These are phyloP conservation scores for Nemurella pictetii DNA, from an alignment of 2,888 invertebrate genomes.

Conservation along the genomic window DNA sequence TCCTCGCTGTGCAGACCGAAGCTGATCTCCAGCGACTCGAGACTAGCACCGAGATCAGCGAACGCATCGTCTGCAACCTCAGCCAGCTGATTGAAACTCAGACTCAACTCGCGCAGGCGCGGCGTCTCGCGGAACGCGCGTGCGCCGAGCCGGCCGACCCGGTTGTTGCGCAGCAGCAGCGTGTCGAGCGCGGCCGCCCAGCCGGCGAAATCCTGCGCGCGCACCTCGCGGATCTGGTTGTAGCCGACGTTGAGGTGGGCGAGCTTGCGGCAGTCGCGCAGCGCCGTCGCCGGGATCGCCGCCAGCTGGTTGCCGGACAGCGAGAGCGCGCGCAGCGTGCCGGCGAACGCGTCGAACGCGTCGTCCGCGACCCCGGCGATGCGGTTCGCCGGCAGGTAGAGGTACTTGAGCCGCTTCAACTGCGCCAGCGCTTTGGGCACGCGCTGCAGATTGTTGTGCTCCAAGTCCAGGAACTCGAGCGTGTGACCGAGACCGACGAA, in stretches of 20 bases:
- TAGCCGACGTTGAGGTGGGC: slow-evolving; percentile 89
- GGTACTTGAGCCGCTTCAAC: slow-evolving; percentile 71
- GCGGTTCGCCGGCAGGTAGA: slow-evolving; percentile 81
- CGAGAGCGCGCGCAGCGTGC: slow-evolving; percentile 74
- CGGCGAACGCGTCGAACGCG: slow-evolving; percentile 61
- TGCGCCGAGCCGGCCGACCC: slow-evolving; percentile 69
- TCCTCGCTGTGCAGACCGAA: slow-evolving; percentile 81
- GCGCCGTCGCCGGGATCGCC: slow-evolving; percentile 68
- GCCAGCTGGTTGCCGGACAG: slow-evolving; percentile 80
- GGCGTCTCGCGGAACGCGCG: slow-evolving; percentile 73
- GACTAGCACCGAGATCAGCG: slow-evolving; percentile 70
- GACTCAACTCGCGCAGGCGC: slow-evolving; percentile 81
- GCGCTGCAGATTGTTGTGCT: slow-evolving; percentile 72
- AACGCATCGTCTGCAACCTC: slow-evolving; percentile 82
- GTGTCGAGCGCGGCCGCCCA: slow-evolving; percentile 82
- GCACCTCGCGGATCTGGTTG: slow-evolving; percentile 78
- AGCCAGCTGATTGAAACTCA: slow-evolving; percentile 88
- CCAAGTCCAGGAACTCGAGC: slow-evolving; percentile 80
- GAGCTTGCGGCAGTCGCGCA: slow-evolving; percentile 72
- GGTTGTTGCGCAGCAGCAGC: slow-evolving; percentile 80
- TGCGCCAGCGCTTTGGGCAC: slow-evolving; percentile 72
- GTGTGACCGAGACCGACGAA: slow-evolving; percentile 73
- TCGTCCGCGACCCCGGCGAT: slow-evolving; percentile 65
- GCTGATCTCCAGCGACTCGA: slow-evolving; percentile 84
- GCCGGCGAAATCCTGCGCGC: slow-evolving; percentile 72